These are phyloP conservation scores for Caenorhabditis imperialis DNA, from an alignment of 2,888 invertebrate genomes.

Conservation along the genomic window DNA sequence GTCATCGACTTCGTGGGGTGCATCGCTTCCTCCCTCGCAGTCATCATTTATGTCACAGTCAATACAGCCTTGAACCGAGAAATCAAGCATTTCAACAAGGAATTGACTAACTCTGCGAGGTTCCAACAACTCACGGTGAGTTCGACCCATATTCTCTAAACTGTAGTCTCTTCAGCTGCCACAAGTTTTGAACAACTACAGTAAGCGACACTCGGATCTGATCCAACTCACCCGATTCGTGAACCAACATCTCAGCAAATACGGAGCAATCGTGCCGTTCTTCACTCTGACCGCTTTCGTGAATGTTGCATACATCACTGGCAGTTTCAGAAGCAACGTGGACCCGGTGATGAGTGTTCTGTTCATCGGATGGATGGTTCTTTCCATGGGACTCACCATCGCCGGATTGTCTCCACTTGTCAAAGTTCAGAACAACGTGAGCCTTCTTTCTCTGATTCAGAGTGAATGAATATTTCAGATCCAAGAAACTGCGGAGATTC, in stretches of 20 bases:
- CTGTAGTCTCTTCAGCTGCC: slow-evolving; percentile 32
- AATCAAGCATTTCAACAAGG: slow-evolving; percentile 55
- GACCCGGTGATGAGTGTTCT: slow-evolving; percentile 13
- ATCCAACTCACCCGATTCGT: slow-evolving; percentile 40
- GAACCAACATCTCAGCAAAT: slow-evolving; percentile 34
- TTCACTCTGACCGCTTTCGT: slow-evolving; percentile 32
- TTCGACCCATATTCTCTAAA: neutral
- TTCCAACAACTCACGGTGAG: slow-evolving; percentile 49
- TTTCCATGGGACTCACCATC: slow-evolving; percentile 26
- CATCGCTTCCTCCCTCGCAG: slow-evolving; percentile 32
- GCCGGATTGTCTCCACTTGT: slow-evolving; percentile 19
- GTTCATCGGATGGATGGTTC: slow-evolving; percentile 19
- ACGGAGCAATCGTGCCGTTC: slow-evolving; percentile 37
- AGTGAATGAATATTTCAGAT: slow-evolving; percentile 35
- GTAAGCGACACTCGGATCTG: slow-evolving; percentile 55
- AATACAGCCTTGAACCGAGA: slow-evolving; percentile 41
- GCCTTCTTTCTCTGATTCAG: slow-evolving; percentile 10
- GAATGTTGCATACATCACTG: slow-evolving; percentile 30
- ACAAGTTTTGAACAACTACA: slow-evolving; percentile 44
- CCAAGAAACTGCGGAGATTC: slow-evolving; percentile 47
- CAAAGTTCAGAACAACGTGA: slow-evolving; percentile 45
- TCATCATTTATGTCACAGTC: slow-evolving; percentile 44
- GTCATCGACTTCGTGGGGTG: slow-evolving; percentile 49
- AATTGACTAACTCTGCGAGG: slow-evolving; percentile 44
- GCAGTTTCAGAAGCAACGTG: slow-evolving; percentile 23